Evolutionary conservation across 2,113 vertebrate species (phyloP), one percentile per base, ranked within the genome.

Genomic region (Eulemur rufifrons): DNA sequence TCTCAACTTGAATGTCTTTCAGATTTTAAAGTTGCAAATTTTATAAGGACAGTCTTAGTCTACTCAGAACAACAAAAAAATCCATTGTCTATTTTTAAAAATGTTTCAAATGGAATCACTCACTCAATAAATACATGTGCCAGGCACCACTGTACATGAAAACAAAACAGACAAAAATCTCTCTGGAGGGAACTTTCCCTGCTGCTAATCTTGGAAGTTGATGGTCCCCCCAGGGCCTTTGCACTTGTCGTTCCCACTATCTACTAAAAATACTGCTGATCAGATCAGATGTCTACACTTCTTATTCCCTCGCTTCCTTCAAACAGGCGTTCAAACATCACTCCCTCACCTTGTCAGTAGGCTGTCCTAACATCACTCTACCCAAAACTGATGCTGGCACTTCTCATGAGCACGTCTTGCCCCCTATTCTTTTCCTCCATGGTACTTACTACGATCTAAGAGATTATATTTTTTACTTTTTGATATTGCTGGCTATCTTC

Each of bases 1-100:
- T 45, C 63, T 95, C 76, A 89, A 76, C 69, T 20, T 74, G 50
- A 80, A 84, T 25, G 17, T 77, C 74, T 91, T 42, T 47, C 3
- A 74, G 23, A 94, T 34, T 86, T 95, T 85, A 88, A 88, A n/a
- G 47, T 45, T 82, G 71, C 6, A 42, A 27, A 80, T 68, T 95
- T 91, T 82, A 73, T 9, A 73, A 50, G 59, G 74, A 64, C 10
- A 2, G 50, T 64, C 68, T 76, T 34, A 6, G 42, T 42, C 18
- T 56, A 50, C 32, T 89, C 37, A 78, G 50, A 56, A 92, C 37
- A 94, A 52, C 78, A 83, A 93, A 64, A 54, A 18, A 54, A 47
- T 34, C 56, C 59, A 88, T 4, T 2, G 10, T 5, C n/a, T 61
- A 78, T 12, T 78, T 86, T n/a, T 4, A 64, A 86, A 85, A 54